Evolutionary conservation across 2,888 invertebrate species (phyloP), one percentile per base, ranked within the genome.

Genomic region (Brachyopa scutellaris): DNA sequence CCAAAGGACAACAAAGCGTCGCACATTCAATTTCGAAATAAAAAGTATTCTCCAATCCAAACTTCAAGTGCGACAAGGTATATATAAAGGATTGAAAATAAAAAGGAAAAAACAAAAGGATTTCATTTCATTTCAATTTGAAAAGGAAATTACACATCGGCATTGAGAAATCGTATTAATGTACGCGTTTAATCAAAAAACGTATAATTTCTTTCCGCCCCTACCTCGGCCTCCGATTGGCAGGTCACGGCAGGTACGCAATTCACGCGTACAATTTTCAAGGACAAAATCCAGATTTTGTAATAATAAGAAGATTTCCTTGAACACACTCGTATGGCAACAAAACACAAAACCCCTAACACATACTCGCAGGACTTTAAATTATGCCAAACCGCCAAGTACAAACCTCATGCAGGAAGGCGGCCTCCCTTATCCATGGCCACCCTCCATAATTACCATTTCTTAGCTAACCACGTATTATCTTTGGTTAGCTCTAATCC

Each of bases 121-220:
- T 64, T 72, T 72, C 64, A 72, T 64, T 72, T 72, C 21, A 59
- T 64, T 72, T 72, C 64, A 72, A 72, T 72, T 72, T 29, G 15
- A 40, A 19, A 57, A 38, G 79, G 79, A 79, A 74, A 74, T 74
- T 62, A 40, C 73, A 55, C 61, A 59, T 59, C 61, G 47, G 26
- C 53, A 67, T 51, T 9, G 57, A 55, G 61, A 47, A 69, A 49
- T 2, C 23, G 15, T 47, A 69, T 55, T 62, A 80, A 69, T 80
- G 74, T 49, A 69, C 42, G 40, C 62, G 29, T 76, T 76, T 76
- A 49, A 80, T 80, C 53, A 70, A 69, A 70, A 38, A 59, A 11
- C 1, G 13, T 29, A 7, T 29, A 0, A 6, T 13, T 6, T 7
- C 9, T 33, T 9, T 23, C 8, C 13, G 17, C 17, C 17, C 9